These are phyloP conservation scores for Phataginus tetradactyla DNA, from an alignment of 2,797 vertebrate genomes.

Conservation along the genomic window DNA sequence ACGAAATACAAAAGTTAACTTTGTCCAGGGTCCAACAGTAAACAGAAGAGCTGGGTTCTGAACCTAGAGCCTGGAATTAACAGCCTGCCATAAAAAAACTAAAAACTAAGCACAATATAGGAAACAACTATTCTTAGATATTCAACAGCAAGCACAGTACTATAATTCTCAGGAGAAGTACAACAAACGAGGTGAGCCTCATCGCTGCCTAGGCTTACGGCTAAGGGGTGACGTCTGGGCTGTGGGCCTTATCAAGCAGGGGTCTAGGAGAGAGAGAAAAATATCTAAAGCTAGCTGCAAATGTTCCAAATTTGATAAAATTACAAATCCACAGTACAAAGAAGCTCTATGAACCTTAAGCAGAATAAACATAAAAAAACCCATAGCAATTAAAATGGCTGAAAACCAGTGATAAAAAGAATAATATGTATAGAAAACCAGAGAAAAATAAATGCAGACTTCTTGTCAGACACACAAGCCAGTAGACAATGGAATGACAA, in stretches of 20 bases:
- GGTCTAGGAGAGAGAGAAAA: background rate
- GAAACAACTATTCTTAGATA: background rate
- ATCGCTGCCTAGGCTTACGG: background rate
- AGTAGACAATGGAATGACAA: background rate
- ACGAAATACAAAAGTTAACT: background rate
- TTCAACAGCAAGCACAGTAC: background rate
- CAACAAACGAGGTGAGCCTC: background rate
- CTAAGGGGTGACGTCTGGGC: background rate
- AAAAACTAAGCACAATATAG: background rate
- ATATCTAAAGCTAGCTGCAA: background rate
- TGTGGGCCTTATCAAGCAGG: background rate
- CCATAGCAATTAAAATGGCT: background rate
- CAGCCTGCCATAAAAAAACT: background rate
- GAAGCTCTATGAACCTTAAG: background rate
- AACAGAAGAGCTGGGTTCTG: background rate
- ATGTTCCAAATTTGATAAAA: conserved; percentile 31
- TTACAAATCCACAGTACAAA: background rate
- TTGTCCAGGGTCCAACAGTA: background rate
- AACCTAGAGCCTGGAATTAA: background rate
- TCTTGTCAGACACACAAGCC: background rate
- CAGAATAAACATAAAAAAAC: background rate
- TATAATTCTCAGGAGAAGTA: background rate
- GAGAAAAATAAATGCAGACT: background rate
- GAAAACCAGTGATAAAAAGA: background rate
- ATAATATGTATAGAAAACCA: background rate